These are phyloP conservation scores for Holacanthella duospinosa DNA, from an alignment of 2,888 invertebrate species.

Conservation along the genomic window DNA sequence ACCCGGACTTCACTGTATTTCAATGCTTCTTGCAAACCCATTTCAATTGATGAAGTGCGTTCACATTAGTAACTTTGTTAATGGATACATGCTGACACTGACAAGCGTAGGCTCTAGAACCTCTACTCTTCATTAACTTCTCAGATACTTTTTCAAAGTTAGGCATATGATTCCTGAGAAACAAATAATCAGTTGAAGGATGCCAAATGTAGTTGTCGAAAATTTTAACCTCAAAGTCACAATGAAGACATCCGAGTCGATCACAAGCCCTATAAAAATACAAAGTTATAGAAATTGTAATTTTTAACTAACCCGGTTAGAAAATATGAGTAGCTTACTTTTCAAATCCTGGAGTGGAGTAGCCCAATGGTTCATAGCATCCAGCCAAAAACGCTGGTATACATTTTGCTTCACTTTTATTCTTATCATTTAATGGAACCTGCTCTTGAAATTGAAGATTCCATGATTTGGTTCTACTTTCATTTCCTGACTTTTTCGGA, in stretches of 20 bases:
- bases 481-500: conserved; percentile 3
- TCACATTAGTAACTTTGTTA: conserved; percentile 22
- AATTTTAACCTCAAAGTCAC: conserved; percentile 27
- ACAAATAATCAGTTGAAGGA: conserved; percentile 31
- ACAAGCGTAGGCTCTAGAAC: conserved; percentile 33
- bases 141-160: conserved; percentile 28
- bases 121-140: conserved; percentile 25
- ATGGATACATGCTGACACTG: conserved; percentile 32
- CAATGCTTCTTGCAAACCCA: conserved; percentile 33
- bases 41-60: conserved; percentile 21
- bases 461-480: neutral
- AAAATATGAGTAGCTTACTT: conserved; percentile 16
- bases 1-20: too few species aligned
- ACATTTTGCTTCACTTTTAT: conserved; percentile 18
- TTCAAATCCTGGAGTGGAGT: conserved; percentile 26
- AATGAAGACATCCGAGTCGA: conserved; percentile 29
- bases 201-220: conserved; percentile 36
- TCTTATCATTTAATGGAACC: neutral
- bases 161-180: conserved; percentile 35
- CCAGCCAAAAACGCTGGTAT: conserved; percentile 27
- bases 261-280: conserved; percentile 31
- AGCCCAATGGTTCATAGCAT: conserved; percentile 29
- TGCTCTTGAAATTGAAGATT: neutral
- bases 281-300: too few species aligned
- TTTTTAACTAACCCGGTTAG: too few species aligned